phyloP scores from a whole-genome alignment of 2,797 vertebrate genomes.

The Acrossocheilus fasciatus region DNA sequence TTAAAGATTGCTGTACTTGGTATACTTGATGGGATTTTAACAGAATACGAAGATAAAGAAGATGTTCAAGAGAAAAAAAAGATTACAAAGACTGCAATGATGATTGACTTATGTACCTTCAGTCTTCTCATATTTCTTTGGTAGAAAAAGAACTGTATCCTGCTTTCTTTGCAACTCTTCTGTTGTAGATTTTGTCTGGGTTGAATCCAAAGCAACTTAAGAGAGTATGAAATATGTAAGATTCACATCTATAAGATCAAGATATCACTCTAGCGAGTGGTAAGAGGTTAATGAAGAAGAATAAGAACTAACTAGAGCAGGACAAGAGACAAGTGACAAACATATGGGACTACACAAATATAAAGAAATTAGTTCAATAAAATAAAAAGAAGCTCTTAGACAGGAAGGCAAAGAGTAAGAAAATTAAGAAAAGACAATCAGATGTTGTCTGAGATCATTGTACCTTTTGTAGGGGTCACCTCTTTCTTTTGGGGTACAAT shows the following conservation, averaged over 20 bases:
- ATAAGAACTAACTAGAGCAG: background rate
- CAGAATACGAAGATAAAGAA: slow-evolving; percentile 1
- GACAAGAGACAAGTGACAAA: slow-evolving; percentile 11
- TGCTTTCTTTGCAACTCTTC: slow-evolving; percentile 5
- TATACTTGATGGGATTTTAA: background rate
- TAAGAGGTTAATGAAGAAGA: slow-evolving; percentile 37
- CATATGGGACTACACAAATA: background rate
- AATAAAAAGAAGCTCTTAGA: slow-evolving; percentile 6
- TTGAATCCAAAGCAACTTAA: slow-evolving; percentile 33
- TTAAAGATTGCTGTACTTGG: background rate
- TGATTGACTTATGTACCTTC: slow-evolving; percentile 34
- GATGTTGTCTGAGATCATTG: slow-evolving; percentile 23
- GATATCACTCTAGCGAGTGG: slow-evolving; percentile 46
- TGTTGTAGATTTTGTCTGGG: background rate
- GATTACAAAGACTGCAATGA: background rate
- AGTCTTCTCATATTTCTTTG: slow-evolving; percentile 1
- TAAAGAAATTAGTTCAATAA: slow-evolving; percentile 7
- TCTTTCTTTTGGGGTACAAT: slow-evolving; percentile 69
- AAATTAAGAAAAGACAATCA: background rate
- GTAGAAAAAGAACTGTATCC: slow-evolving; percentile 1
- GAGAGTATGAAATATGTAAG: slow-evolving; percentile 26
- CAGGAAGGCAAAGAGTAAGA: background rate
- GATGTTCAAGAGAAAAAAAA: slow-evolving; percentile 3
- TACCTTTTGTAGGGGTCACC: slow-evolving; percentile 58
- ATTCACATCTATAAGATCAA: slow-evolving; percentile 13